Base-by-base conservation (phyloP, 2,797 vertebrate species). In the Melanotaenia nigrans region DNA sequence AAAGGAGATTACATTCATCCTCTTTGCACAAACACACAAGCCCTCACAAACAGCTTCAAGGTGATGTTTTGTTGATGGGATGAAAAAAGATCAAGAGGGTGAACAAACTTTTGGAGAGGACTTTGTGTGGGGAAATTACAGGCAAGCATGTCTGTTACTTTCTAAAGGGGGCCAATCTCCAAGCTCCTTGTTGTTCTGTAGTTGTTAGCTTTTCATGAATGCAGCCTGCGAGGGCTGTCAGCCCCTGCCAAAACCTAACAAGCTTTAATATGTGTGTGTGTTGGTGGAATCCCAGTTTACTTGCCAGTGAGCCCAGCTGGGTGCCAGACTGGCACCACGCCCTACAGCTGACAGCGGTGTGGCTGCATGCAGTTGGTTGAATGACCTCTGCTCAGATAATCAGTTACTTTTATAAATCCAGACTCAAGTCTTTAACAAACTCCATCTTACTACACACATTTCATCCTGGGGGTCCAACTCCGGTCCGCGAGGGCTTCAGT, bases 1-100 rank as follows among this genome's bases (percentile, higher is more conserved):
- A 36, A 73, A 78, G 30, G 60, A 22, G 61, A 86, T 77, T 71
- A 82, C 70, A 80, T 68, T 81, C 67, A 77, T 77, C 75, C 69
- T 67, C 61, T 83, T 55, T 55, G 56, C 45, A 47, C 69, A 84
- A 28, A 73, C 56, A 71, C 6, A 61, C 60, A 68, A 22, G 47
- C 47, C 55, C 33, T 32, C 9, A 60, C 65, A 79, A 65, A 73
- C 67, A 47, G 54, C 54, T 57, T 55, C 56, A 35, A 73, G 71
- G 51, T 62, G 61, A 68, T 49, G 69, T 33, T 63, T 62, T 77
- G 56, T 65, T 74, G 28, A 64, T 1, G 45, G 63, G 66, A 68
- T 71, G 45, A 60, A 76, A 40, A 65, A 32, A 56, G 57, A 81
- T 55, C 38, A 80, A 73, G 53, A 59, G 56, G 40, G 40, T 59